Evolutionary conservation across 53 echinoderm and acorn worm genomes (phyloP).

Genomic region (Luidia sarsii): DNA sequence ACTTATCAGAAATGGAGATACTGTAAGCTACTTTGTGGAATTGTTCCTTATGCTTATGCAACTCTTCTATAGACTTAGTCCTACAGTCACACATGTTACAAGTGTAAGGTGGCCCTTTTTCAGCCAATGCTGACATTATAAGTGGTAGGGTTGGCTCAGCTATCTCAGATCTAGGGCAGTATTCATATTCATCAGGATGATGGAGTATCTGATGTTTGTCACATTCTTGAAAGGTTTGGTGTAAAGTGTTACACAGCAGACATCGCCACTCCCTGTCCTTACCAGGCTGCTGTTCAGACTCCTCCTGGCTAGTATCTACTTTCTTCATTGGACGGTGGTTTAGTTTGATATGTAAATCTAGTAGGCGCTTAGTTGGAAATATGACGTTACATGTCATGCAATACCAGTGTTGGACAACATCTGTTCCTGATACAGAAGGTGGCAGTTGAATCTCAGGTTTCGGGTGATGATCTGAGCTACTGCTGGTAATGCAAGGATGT

Average conservation of each 20-base stretch:
- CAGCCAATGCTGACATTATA: conserved; percentile 8
- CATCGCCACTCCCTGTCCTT: conserved; percentile 37
- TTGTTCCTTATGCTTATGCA: conserved; percentile 46
- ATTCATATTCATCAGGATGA: conserved; percentile 52
- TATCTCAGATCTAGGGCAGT: conserved; percentile 24
- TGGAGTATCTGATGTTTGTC: conserved; percentile 12
- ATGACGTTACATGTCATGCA: conserved; percentile 49
- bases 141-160: conserved; percentile 25
- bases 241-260: conserved; percentile 41
- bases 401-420: conserved; percentile 38
- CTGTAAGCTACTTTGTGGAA: conserved; percentile 56
- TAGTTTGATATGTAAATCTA: conserved; percentile 36
- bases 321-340: conserved; percentile 40
- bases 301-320: not conserved
- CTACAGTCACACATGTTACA: conserved; percentile 45
- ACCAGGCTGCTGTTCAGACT: not conserved
- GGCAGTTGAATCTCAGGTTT: not conserved
- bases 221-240: conserved; percentile 34
- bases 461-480: too few relatives aligned
- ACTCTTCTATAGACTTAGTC: not conserved
- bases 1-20: conserved; percentile 25
- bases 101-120: conserved; percentile 24
- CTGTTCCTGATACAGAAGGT: not conserved
- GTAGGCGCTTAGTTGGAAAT: conserved; percentile 30
- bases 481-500: too few relatives aligned